Evolutionary conservation across 2,113 vertebrate genomes (phyloP), one percentile per base, ranked within the genome.

Genomic region (Melanerpes formicivorus): DNA sequence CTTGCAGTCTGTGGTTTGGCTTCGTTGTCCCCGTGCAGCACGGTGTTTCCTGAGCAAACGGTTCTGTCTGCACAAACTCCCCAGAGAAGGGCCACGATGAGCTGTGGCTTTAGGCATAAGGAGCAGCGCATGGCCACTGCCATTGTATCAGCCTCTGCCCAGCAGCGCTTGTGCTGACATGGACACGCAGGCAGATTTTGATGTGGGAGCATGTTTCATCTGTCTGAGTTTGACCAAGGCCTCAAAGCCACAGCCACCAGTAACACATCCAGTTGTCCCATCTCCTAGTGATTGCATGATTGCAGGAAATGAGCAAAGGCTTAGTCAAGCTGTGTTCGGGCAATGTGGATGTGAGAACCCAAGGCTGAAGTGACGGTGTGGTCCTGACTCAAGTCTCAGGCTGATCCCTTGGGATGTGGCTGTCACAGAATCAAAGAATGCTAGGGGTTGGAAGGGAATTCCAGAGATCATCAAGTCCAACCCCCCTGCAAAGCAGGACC

Each of bases 81-180:
- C 56, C 72, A 1, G 19, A 54, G 84, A 90, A 44, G 58, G 72
- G 19, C 63, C 1, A 44, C 62, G 46, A 37, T 0, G n/a, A 32
- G n/a, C 83, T 72, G 81, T 37, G 88, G 55, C 84, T 88, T 88
- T 40, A 17, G 74, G 19, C 52, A 4, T 75, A 69, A 76, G 86
- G 87, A 90, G 84, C 89, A 91, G 91, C 92, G 74, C 78, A 55
- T 55, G 87, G 80, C 56, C 87, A 1, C 34, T 92, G 7, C 67
- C 71, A 18, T 85, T 89, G 95, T 94, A 56, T 60, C 34, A 80
- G 84, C 29, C 78, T 30, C 55, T 60, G 69, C 58, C 0, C 10
- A 72, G 85, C 79, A 0, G 25, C 1, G 3, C 74, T 88, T 5
- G 21, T 22, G 1, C 10, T 82, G 71, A n/a, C 76, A 63, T 65